phyloP scores from a whole-genome alignment of 2,888 invertebrate genomes.

The Drosophila mettleri region DNA sequence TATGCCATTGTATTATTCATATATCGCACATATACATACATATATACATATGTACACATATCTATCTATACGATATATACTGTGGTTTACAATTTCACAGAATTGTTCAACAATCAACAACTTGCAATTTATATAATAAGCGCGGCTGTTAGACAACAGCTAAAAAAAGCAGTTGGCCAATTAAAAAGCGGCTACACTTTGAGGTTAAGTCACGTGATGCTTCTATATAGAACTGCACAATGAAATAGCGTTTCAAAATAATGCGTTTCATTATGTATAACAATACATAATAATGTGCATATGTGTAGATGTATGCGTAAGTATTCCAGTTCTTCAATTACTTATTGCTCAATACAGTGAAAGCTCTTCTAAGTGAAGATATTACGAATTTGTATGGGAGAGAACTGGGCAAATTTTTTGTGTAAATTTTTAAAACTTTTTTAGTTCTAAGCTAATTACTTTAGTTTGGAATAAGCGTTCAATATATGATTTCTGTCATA shows the following conservation, averaged over 20 bases:
- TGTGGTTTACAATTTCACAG: constrained; percentile 57
- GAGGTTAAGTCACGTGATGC: constrained; percentile 36
- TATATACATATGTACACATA: neutral
- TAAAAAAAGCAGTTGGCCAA: constrained; percentile 12
- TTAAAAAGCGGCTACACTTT: constrained; percentile 8
- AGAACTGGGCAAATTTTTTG: neutral
- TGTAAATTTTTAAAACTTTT: neutral
- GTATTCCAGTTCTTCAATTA: neutral
- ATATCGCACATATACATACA: constrained; percentile 6
- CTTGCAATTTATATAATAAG: constrained; percentile 30
- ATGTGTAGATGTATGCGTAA: neutral
- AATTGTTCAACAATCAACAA: constrained; percentile 49
- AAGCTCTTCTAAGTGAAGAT: neutral
- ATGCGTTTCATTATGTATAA: neutral
- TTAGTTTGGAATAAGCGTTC: too few relatives aligned
- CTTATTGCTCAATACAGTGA: neutral
- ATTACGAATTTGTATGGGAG: neutral
- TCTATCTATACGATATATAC: constrained; percentile 1
- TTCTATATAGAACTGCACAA: neutral
- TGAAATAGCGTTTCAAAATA: neutral
- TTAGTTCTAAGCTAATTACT: too few relatives aligned
- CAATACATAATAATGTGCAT: neutral
- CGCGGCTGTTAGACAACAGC: constrained; percentile 18
- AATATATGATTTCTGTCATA: too few relatives aligned
- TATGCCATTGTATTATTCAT: constrained; percentile 26